Evolutionary conservation across 37 sponge, comb jelly and placozoan species (phyloP), one percentile per base, ranked within the genome.

Genomic region (Trichoplax adhaerens): DNA sequence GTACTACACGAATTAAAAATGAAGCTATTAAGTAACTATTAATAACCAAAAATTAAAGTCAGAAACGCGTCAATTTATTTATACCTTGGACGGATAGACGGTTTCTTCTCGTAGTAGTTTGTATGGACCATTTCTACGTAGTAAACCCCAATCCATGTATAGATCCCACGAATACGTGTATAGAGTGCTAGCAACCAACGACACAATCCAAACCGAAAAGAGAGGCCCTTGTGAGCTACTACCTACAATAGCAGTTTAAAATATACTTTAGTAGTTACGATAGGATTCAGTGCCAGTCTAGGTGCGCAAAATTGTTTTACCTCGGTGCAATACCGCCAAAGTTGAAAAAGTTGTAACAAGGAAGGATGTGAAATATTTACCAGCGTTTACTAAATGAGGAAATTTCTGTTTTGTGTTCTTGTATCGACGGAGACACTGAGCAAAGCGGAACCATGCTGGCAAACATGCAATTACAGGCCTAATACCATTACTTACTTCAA

Each of bases 131-230:
- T 71, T 72, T 53, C 75, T 69, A 5, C 83, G 64, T 51, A 85
- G 75, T 58, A 97, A 77, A 50, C 90, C 94, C 99, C 99, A 97
- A 78, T 97, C 99, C 79, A 80, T 83, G 74, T 77, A 72, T 1
- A 97, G 52, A 69, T 97, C 99, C 99, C 99, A 97, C 75, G 12
- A 60, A 60, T 85, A 92, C 47, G 90, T 86, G 78, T 97, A 97
- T 53, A 83, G 4, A 10, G 91, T 74, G 46, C 82, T 77, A 50
- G 89, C 55, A 48, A 86, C 55, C 0, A 80, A 64, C 8, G 81
- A 68, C 0, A 89, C 2, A 5, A 76, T 55, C 87, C 87, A 88
- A 3, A 77, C 56, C 50, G 69, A 50, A 55, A 93, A 52, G 54
- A 64, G 3, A 60, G 29, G 29, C 29, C 29, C 29, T 29, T 29